Percentiles rank a stretch among this genome's conserved stretches.
Conservation (phyloP, 2,888 invertebrate genomes). For the Andrena marginata region DNA sequence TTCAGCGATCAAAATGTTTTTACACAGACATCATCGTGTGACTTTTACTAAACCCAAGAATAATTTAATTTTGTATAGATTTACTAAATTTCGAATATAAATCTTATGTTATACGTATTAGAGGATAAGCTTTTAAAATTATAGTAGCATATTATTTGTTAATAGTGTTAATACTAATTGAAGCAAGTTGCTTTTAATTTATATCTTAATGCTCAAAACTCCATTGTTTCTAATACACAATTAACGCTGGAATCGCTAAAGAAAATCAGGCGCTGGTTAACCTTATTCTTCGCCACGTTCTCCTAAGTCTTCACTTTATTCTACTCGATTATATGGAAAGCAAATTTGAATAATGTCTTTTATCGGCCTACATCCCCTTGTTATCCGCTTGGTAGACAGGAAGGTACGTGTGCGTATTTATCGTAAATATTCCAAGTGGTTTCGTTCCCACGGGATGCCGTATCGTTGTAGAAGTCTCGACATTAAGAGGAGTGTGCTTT, state of each 20-base stretch:
- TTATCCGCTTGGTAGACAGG: constrained; percentile 70
- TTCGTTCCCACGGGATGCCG: constrained; percentile 75
- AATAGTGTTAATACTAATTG: no score
- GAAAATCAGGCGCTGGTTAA: constrained; percentile 3
- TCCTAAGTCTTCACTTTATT: constrained; percentile 47
- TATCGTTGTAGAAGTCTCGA: constrained; percentile 75
- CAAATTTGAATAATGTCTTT: constrained; percentile 84
- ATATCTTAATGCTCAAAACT: no score
- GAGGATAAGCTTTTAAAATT: no score
- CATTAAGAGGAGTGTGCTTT: constrained; percentile 66
- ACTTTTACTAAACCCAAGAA: no score
- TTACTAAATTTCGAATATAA: no score
- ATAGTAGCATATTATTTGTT: no score
- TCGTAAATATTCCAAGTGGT: constrained; percentile 77
- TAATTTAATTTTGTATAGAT: no score
- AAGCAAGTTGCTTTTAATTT: no score
- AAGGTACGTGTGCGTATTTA: constrained; percentile 75
- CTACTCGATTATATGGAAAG: constrained; percentile 73
- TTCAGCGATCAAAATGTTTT: no score
- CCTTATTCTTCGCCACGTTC: constrained; percentile 35
- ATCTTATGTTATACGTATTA: no score
- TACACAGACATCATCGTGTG: no score
- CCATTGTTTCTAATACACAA: background rate
- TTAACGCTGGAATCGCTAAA: background rate
- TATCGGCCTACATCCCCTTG: constrained; percentile 76